These are phyloP conservation scores for Halcyon senegalensis DNA, from an alignment of 2,113 vertebrate genomes.

Conservation along the genomic window DNA sequence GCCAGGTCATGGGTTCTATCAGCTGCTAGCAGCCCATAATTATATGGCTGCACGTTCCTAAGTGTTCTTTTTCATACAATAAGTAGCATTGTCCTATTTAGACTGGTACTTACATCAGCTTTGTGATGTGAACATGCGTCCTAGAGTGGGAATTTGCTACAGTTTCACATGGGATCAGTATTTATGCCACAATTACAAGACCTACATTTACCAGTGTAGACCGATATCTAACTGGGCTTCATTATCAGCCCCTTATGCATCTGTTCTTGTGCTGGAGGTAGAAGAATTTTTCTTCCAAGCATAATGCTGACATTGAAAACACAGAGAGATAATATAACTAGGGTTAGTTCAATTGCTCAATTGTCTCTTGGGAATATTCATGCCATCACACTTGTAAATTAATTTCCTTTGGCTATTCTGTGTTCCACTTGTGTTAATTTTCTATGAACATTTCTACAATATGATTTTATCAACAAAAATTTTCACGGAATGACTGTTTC, in stretches of 20 bases:
- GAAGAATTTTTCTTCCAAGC: background rate
- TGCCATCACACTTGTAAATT: constrained; percentile 2
- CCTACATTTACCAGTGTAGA: background rate
- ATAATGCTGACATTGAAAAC: background rate
- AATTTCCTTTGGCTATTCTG: constrained; percentile 43
- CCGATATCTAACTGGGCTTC: background rate
- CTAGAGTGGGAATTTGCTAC: background rate
- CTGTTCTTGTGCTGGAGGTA: background rate
- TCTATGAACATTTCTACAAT: background rate
- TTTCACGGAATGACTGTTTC: background rate
- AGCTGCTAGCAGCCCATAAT: background rate
- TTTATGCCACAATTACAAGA: background rate
- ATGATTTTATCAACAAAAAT: background rate
- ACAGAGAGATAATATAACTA: background rate
- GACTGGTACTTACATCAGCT: background rate
- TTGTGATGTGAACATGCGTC: background rate
- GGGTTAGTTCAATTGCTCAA: background rate
- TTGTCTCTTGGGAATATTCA: background rate
- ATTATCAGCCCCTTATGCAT: background rate
- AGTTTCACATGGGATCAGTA: background rate
- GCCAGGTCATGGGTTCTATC: background rate
- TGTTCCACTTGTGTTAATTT: constrained; percentile 33
- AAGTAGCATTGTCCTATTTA: background rate
- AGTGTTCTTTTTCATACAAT: background rate
- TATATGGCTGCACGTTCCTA: background rate